A percentile compares a stretch with the other conserved stretches of the same genome.
These are phyloP conservation scores for Parnassius apollo DNA, from an alignment of 2,888 invertebrate species.

Conservation along the genomic window DNA sequence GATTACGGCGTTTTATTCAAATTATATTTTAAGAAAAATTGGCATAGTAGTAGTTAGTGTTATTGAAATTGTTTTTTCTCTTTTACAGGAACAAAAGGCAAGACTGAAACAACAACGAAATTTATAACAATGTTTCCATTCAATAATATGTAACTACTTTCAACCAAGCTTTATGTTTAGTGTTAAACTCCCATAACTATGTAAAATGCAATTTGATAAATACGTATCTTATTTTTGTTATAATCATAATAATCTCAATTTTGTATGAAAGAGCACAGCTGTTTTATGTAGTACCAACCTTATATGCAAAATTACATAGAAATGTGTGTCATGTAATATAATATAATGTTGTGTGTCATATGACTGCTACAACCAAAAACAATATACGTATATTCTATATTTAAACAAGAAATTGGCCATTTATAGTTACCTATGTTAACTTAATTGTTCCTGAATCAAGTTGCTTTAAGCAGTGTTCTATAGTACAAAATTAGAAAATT, in stretches of 20 bases:
- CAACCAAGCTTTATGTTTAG: conserved; percentile 49
- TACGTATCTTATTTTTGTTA: too few relatives aligned
- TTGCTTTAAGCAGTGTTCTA: conserved; percentile 23
- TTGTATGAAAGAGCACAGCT: conserved; percentile 11
- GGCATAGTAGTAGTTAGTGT: background rate
- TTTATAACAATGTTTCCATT: conserved; percentile 53
- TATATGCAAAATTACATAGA: too few relatives aligned
- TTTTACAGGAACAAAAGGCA: conserved; percentile 60
- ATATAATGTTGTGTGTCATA: too few relatives aligned
- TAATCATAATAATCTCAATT: conserved; percentile 16
- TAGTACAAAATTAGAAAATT: conserved; percentile 28
- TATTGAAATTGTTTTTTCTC: conserved; percentile 29
- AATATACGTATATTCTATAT: too few relatives aligned
- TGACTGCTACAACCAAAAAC: too few relatives aligned
- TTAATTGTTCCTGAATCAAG: background rate
- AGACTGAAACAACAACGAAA: conserved; percentile 72
- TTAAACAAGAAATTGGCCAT: too few relatives aligned
- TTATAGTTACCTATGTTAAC: too few relatives aligned
- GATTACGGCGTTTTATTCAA: too few relatives aligned
- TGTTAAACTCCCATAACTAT: conserved; percentile 27
- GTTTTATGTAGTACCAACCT: too few relatives aligned
- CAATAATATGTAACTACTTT: conserved; percentile 39
- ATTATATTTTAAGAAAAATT: too few relatives aligned
- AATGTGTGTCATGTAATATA: too few relatives aligned
- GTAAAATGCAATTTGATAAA: conserved; percentile 6